Percentiles rank a stretch among this genome's conserved stretches.
Conservation (phyloP, 1,140 invertebrate genomes). For the Nasonia longicornis region DNA sequence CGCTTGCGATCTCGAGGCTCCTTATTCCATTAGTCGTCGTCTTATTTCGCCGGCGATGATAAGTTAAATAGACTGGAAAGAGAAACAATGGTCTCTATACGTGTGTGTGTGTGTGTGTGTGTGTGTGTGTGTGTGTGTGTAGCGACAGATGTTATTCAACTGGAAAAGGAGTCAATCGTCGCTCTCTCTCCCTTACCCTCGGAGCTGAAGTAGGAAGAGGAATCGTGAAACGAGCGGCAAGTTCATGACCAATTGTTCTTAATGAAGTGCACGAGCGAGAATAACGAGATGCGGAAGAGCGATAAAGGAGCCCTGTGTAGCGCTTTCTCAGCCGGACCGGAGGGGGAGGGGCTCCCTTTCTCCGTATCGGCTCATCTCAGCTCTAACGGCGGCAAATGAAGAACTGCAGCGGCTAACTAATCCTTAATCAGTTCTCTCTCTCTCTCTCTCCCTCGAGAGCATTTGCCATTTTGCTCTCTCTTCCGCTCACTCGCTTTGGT, state of each 20-base stretch:
- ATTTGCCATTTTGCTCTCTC: slow-evolving; percentile 29
- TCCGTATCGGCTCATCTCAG: slow-evolving; percentile 27
- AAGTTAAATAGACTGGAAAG: background rate
- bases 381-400: slow-evolving; percentile 36
- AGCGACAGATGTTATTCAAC: background rate
- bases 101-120: too few relatives aligned
- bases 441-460: background rate
- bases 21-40: background rate
- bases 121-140: background rate
- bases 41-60: background rate
- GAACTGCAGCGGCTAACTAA: slow-evolving; percentile 47
- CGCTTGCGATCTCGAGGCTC: too few relatives aligned
- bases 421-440: slow-evolving; percentile 36
- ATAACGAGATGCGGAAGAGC: slow-evolving; percentile 44
- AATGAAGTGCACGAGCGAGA: slow-evolving; percentile 45
- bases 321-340: slow-evolving; percentile 21
- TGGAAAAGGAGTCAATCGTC: background rate
- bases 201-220: background rate
- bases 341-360: slow-evolving; percentile 11
- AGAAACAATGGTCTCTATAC: too few relatives aligned
- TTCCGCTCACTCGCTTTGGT: background rate
- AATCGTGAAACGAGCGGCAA: slow-evolving; percentile 39
- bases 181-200: background rate
- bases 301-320: slow-evolving; percentile 28
- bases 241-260: slow-evolving; percentile 47